Base-by-base conservation (phyloP, 2,888 invertebrate species). In the Auanema freiburgensis region DNA sequence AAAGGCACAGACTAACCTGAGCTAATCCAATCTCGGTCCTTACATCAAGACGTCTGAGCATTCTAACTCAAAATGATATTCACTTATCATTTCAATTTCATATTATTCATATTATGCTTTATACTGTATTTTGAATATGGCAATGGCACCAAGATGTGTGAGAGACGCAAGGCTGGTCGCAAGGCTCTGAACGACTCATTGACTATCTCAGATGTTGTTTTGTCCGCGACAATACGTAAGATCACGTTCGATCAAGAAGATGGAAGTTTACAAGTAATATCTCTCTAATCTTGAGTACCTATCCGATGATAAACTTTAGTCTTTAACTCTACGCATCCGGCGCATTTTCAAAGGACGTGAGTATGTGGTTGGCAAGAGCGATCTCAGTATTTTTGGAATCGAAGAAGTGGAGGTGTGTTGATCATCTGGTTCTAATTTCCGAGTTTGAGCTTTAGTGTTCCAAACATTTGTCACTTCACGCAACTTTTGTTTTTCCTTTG, bases 271-370 rank as follows among this genome's bases (percentile, higher is more conserved):
- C 43, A 60, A 54, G 60, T 54, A 46, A 46, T 16, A 46, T 5
- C 4, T 46, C 11, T 43, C 14, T 43, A 43, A 11, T 43, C 14
- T 11, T 14, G 11, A 43, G 14, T 12, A 43, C 11, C 43, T 12
- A 43, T 12, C 11, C 11, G 43, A 43, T 43, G 43, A 43, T 12
- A 12, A 43, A 43, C 11, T 60, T 55, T 33, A 60, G 60, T 41
- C 24, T 21, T 43, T 60, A 5, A 46, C 54, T 33, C 54, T 60
- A n/a, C 43, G 46, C 18, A 55, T 60, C 5, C 50, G 62, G n/a
- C 44, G 67, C 21, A 59, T 71, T 25, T 71, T 65, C 57, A 71
- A 69, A 64, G 66, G 69, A 12, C 23, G 52, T 2, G 67, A 66
- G n/a, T 67, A 67, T 44, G 18, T 67, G 3, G 52, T n/a, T 3